Evolutionary conservation across 2,113 vertebrate species (phyloP).

Genomic region (Burhinus bistriatus): DNA sequence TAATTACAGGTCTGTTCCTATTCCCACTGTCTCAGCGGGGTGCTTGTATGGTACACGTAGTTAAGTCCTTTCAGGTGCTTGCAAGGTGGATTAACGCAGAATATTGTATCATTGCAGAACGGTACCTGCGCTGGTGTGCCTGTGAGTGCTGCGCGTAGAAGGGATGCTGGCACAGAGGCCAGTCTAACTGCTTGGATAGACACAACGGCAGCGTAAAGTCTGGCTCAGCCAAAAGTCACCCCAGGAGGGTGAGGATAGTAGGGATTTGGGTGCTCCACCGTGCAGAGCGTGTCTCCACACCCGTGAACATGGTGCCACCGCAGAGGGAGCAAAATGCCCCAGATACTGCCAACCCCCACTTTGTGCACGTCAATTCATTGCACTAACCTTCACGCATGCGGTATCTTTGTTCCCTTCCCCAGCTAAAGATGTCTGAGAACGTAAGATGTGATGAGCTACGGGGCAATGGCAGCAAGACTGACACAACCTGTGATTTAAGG

Average conservation of each 20-base stretch:
- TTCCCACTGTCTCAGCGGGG: slow-evolving; percentile 60
- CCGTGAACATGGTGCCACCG: accelerated
- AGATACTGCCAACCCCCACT: accelerated
- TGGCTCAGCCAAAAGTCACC: not conserved
- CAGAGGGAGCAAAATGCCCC: not conserved
- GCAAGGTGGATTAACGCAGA: slow-evolving; percentile 25
- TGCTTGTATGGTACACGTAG: not conserved
- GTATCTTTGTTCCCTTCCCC: not conserved
- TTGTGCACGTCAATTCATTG: not conserved
- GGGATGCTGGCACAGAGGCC: not conserved
- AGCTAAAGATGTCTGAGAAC: not conserved
- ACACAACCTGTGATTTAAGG: not conserved
- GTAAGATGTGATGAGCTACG: not conserved
- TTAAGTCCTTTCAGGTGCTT: slow-evolving; percentile 62
- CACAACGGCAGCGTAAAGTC: accelerated
- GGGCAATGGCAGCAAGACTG: not conserved
- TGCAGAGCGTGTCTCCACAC: not conserved
- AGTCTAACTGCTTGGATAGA: not conserved
- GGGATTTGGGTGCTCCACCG: not conserved
- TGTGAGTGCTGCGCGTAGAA: not conserved
- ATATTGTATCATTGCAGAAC: not conserved
- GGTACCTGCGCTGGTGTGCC: not conserved
- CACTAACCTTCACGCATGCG: not conserved
- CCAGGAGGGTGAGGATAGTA: not conserved
- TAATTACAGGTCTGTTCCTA: slow-evolving; percentile 69